Evolutionary conservation across 64 coral and sea anemone species (phyloP).

Genomic region (Trachythela sp.): DNA sequence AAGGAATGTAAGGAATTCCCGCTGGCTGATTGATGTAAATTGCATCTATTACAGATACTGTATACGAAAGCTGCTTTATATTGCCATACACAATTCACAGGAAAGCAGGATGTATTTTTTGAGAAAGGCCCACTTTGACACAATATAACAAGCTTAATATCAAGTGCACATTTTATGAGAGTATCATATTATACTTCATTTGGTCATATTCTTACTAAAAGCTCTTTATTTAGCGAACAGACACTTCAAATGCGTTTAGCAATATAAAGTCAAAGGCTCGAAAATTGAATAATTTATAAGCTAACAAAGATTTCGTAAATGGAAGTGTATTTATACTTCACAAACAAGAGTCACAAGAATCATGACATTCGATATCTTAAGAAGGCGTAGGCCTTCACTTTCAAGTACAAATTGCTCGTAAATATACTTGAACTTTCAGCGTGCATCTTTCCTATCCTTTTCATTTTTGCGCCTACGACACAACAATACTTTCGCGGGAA

Average conservation of each 20-base stretch:
- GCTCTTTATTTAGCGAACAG: neutral
- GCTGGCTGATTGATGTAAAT: neutral
- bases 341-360: neutral
- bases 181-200: neutral
- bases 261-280: neutral
- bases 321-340: neutral
- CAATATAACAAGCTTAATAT: neutral
- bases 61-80: neutral
- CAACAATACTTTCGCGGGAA: neutral
- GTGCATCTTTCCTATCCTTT: neutral
- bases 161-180: neutral
- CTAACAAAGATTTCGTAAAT: neutral
- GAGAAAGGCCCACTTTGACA: neutral
- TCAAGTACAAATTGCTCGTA: neutral
- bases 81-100: neutral
- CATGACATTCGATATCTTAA: neutral
- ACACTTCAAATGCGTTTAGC: neutral
- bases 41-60: neutral
- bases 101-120: neutral
- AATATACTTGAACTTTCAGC: neutral
- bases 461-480: neutral
- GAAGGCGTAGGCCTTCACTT: constrained; percentile 1
- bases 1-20: neutral
- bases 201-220: neutral
- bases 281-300: neutral